These are phyloP conservation scores for Coptodon rendalli DNA, from an alignment of 2,113 vertebrate species.

Conservation along the genomic window DNA sequence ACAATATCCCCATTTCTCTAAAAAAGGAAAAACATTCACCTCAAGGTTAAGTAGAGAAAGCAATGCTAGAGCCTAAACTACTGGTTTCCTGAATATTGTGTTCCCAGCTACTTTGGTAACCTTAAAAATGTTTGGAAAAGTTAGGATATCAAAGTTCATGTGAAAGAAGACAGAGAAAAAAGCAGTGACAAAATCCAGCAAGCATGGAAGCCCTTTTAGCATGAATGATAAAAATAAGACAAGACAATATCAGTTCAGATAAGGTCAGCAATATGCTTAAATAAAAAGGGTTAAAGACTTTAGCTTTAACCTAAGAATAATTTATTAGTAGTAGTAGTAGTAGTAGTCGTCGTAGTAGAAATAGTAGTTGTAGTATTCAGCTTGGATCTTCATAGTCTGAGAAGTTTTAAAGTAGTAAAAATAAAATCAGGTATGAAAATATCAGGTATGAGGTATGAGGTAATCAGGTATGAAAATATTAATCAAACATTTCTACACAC, in stretches of 20 bases:
- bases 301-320: neutral
- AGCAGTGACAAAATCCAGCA: neutral
- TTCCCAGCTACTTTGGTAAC: neutral
- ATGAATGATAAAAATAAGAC: neutral
- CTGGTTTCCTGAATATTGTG: neutral
- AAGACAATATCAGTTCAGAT: neutral
- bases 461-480: neutral
- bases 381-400: neutral
- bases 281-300: neutral
- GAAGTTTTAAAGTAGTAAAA: neutral
- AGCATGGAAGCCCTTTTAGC: neutral
- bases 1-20: neutral
- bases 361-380: neutral
- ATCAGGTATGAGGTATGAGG: too few relatives aligned
- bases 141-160: neutral
- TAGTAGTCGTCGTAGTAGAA: neutral
- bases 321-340: neutral
- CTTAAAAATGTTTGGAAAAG: neutral
- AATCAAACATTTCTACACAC: neutral
- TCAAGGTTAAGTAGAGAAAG: neutral
- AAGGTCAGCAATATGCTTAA: neutral
- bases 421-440: neutral
- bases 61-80: neutral
- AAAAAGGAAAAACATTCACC: neutral
- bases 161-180: neutral